Evolutionary conservation across 2,113 vertebrate species (phyloP).

Genomic region (Atractosteus spatula): DNA sequence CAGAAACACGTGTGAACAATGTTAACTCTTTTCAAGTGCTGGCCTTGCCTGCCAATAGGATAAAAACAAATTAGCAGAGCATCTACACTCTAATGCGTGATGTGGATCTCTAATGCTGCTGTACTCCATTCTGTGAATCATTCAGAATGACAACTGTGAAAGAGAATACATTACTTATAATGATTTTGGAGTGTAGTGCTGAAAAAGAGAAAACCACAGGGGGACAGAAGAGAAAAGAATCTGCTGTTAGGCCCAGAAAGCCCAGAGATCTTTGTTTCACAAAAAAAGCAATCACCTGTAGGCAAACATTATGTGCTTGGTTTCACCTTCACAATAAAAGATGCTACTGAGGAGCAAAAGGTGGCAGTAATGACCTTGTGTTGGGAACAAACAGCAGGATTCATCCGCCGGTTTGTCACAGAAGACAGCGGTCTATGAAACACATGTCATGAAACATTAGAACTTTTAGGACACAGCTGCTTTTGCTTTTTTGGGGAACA

Average conservation of each 20-base stretch:
- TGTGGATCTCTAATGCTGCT: too few relatives aligned
- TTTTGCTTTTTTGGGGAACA: too few relatives aligned
- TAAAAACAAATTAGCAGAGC: too few relatives aligned
- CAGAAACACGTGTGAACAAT: too few relatives aligned
- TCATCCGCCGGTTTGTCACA: too few relatives aligned
- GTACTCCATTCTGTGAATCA: slow-evolving; percentile 28
- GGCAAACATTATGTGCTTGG: slow-evolving; percentile 37
- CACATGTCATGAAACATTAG: too few relatives aligned
- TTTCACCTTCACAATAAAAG: slow-evolving; percentile 56
- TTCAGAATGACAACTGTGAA: neutral
- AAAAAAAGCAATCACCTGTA: slow-evolving; percentile 33
- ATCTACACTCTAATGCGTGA: too few relatives aligned
- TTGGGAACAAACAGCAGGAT: too few relatives aligned
- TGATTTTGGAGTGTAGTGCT: neutral
- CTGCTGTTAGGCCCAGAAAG: slow-evolving; percentile 24
- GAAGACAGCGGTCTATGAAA: too few relatives aligned
- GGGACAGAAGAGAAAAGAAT: slow-evolving; percentile 7
- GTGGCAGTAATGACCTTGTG: slow-evolving; percentile 48
- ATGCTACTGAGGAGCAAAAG: slow-evolving; percentile 19
- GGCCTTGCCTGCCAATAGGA: too few relatives aligned
- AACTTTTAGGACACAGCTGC: too few relatives aligned
- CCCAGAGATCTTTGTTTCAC: slow-evolving; percentile 36
- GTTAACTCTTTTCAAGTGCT: too few relatives aligned
- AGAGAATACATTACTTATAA: neutral
- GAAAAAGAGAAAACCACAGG: neutral